Conservation (phyloP, 2,797 vertebrate genomes). For the Gymnothorax reevesii region DNA sequence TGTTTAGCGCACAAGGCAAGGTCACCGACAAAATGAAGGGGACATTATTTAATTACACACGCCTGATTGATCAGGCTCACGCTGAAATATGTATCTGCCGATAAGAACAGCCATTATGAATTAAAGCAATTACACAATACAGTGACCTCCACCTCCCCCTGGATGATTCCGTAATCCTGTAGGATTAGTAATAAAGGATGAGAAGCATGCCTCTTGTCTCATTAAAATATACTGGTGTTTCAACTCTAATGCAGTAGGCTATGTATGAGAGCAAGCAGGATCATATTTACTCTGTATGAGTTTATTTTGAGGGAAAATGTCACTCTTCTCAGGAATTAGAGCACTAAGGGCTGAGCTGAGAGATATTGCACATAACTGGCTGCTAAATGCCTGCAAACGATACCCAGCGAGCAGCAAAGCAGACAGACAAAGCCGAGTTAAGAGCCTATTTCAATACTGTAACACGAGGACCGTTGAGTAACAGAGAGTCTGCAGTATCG, state of each 20-base stretch:
- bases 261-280: background rate
- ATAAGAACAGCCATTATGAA: conserved; percentile 70
- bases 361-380: background rate
- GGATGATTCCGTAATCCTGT: conserved; percentile 48
- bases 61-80: conserved; percentile 34
- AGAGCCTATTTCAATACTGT: background rate
- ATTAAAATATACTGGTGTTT: background rate
- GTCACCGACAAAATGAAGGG: conserved; percentile 64
- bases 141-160: conserved; percentile 64
- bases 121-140: conserved; percentile 71
- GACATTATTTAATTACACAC: conserved; percentile 55
- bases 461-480: background rate
- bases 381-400: background rate
- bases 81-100: conserved; percentile 66
- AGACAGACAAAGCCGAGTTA: background rate
- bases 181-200: background rate
- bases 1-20: conserved; percentile 63
- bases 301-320: background rate
- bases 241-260: no score
- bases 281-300: background rate
- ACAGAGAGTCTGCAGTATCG: background rate
- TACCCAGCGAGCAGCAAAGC: background rate
- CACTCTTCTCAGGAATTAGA: background rate
- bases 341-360: background rate
- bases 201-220: background rate